Conservation (phyloP, 2,888 invertebrate genomes). For the Choristoneura rosaceana region DNA sequence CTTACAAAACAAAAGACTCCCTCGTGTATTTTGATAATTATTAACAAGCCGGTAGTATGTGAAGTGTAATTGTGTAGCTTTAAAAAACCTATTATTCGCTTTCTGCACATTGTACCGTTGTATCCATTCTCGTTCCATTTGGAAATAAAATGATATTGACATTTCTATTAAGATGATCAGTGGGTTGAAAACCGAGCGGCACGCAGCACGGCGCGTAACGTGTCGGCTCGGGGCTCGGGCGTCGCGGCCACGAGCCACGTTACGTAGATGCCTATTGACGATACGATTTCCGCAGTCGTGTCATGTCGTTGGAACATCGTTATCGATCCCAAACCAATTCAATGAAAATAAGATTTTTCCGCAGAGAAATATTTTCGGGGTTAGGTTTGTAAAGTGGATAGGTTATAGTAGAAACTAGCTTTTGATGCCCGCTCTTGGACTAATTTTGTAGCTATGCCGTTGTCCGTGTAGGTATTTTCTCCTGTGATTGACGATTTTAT, state of each 20-base stretch:
- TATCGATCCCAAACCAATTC: slow-evolving; percentile 5
- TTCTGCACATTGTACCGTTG: neutral
- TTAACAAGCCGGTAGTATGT: neutral
- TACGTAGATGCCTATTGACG: slow-evolving; percentile 12
- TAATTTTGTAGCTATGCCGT: neutral
- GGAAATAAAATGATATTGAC: slow-evolving; percentile 21
- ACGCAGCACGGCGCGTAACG: neutral
- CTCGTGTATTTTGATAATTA: neutral
- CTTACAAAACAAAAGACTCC: neutral
- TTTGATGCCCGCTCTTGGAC: neutral
- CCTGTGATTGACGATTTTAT: neutral
- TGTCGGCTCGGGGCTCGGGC: neutral
- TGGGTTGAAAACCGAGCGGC: slow-evolving; percentile 7
- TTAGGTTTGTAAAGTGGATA: neutral
- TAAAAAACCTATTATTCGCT: neutral
- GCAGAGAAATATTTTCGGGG: neutral
- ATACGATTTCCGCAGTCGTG: slow-evolving; percentile 28
- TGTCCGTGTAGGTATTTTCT: neutral
- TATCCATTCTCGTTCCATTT: neutral
- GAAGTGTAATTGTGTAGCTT: neutral
- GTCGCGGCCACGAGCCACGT: neutral
- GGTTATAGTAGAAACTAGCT: neutral
- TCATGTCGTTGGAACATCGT: slow-evolving; percentile 14
- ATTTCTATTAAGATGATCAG: slow-evolving; percentile 30
- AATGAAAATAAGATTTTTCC: slow-evolving; percentile 12